Percentiles rank a stretch among this genome's conserved stretches.
Evolutionary conservation across 2,113 vertebrate genomes (phyloP).

Genomic region (Mustela lutreola): DNA sequence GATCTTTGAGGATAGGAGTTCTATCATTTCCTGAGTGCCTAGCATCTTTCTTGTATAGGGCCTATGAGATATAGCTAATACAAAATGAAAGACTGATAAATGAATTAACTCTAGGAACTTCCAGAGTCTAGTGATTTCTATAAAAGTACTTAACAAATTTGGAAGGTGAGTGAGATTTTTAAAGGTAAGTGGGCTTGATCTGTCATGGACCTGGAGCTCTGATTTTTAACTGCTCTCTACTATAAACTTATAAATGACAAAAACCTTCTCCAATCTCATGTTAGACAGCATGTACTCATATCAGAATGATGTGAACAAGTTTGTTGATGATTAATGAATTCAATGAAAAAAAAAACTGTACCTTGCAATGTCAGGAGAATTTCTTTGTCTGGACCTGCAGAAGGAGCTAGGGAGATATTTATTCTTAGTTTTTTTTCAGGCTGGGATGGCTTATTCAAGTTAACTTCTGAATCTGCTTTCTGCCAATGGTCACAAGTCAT

Average conservation of each 20-base stretch:
- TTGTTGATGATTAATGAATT: not conserved
- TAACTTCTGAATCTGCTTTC: constrained; percentile 15
- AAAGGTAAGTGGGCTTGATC: not conserved
- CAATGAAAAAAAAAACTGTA: not conserved
- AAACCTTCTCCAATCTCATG: not conserved
- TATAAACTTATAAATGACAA: not conserved
- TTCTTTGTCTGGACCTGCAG: not conserved
- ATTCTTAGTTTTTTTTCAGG: not conserved
- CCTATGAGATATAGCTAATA: not conserved
- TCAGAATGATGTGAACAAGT: not conserved
- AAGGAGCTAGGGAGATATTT: constrained; percentile 15
- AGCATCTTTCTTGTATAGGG: not conserved
- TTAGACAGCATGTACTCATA: not conserved
- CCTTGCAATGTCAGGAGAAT: not conserved
- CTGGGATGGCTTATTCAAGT: not conserved
- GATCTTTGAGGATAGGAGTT: not conserved
- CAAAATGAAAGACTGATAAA: not conserved
- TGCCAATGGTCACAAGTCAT: constrained; percentile 52
- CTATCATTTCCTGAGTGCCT: not conserved
- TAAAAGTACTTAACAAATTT: not conserved
- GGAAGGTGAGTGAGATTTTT: not conserved
- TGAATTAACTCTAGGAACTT: not conserved
- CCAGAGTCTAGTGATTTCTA: not conserved
- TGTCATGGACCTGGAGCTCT: not conserved
- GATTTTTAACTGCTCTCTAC: not conserved